A percentile compares a stretch with the other conserved stretches of the same genome.
phyloP scores from a whole-genome alignment of 2,888 invertebrate genomes.

The Ectemnius cavifrons region DNA sequence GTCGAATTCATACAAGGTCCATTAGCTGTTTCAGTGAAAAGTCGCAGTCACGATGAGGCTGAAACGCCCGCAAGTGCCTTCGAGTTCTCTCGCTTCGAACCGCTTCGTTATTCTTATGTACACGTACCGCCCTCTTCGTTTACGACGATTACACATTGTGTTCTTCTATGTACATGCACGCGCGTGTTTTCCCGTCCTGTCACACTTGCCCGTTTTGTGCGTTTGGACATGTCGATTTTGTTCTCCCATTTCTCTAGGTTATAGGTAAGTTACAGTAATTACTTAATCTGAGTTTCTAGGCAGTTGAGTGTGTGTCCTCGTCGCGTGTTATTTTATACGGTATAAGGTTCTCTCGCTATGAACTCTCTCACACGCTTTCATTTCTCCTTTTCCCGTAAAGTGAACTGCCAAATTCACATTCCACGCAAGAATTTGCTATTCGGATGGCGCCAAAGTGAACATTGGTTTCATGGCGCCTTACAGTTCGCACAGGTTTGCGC shows the following conservation, averaged over 20 bases:
- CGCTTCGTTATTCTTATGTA: conserved; percentile 34
- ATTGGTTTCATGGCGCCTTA: no score
- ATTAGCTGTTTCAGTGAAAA: conserved; percentile 37
- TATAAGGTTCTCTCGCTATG: conserved; percentile 39
- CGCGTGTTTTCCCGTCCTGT: conserved; percentile 55
- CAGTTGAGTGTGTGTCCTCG: conserved; percentile 71
- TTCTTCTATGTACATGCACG: conserved; percentile 51
- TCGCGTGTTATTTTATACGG: conserved; percentile 51
- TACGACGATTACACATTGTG: conserved; percentile 35
- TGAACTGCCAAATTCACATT: no score
- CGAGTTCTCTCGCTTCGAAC: conserved; percentile 28
- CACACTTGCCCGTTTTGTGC: conserved; percentile 75
- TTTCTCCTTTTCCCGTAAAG: conserved; percentile 6
- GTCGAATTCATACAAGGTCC: no score
- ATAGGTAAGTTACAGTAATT: conserved; percentile 64
- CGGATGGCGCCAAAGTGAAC: not conserved
- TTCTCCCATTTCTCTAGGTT: conserved; percentile 44
- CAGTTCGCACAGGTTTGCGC: no score
- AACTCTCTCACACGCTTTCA: conserved; percentile 7
- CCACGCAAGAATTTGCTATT: no score
- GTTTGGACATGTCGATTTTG: conserved; percentile 72
- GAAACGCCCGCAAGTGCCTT: conserved; percentile 28
- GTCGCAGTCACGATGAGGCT: conserved; percentile 44
- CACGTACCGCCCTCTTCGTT: conserved; percentile 16
- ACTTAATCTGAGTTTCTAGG: conserved; percentile 73